phyloP scores from a whole-genome alignment of 2,113 vertebrate genomes.

The Orycteropus afer region DNA sequence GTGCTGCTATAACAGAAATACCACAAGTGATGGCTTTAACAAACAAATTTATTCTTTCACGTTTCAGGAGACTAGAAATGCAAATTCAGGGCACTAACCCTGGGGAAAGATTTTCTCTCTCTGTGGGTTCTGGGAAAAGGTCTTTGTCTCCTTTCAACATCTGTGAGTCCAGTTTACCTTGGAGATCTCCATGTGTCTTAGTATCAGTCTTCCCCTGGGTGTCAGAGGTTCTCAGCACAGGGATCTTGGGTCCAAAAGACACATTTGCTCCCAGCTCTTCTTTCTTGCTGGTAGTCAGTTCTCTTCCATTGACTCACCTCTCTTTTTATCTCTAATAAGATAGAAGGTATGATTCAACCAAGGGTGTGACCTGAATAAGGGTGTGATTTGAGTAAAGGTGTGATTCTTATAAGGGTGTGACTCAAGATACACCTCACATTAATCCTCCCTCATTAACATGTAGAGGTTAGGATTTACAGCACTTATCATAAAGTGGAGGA shows the following conservation, averaged over 20 bases:
- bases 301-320: background rate
- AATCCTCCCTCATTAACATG: background rate
- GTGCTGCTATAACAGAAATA: background rate
- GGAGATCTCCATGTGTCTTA: background rate
- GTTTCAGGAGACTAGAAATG: no score
- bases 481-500: background rate
- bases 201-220: no score
- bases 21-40: background rate
- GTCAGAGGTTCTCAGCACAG: background rate
- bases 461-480: background rate
- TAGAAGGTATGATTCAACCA: background rate
- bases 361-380: no score
- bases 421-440: background rate
- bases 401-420: background rate
- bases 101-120: no score
- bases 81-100: no score
- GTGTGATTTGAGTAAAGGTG: no score
- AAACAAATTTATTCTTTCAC: no score
- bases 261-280: background rate
- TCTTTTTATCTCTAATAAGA: background rate
- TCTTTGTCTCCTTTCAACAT: background rate
- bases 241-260: background rate
- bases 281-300: background rate
- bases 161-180: background rate
- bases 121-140: background rate